These are phyloP conservation scores for Drosophila quinaria DNA, from an alignment of 2,888 invertebrate genomes.

Conservation along the genomic window DNA sequence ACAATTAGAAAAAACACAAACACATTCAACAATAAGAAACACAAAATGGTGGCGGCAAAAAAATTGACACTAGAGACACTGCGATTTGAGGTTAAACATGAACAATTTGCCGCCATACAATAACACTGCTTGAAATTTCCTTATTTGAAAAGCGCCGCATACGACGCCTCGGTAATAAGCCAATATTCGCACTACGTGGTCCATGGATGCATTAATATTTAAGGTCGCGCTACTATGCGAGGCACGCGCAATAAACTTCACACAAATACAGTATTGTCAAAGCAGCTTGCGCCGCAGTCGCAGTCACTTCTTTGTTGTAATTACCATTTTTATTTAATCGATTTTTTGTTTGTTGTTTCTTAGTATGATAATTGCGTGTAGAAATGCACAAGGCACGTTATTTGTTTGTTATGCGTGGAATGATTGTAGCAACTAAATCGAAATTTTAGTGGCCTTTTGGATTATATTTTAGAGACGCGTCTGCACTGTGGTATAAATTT, in stretches of 20 bases:
- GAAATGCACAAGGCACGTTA: constrained; percentile 58
- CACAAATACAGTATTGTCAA: constrained; percentile 26
- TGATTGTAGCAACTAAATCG: constrained; percentile 54
- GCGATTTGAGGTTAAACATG: constrained; percentile 67
- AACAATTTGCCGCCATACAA: constrained; percentile 54
- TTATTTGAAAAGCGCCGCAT: constrained; percentile 20
- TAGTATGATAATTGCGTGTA: constrained; percentile 35
- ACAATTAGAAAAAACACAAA: constrained; percentile 48
- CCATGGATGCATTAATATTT: constrained; percentile 45
- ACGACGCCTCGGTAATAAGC: constrained; percentile 1
- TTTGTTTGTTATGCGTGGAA: constrained; percentile 62
- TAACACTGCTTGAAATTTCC: constrained; percentile 49
- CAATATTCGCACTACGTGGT: constrained; percentile 43
- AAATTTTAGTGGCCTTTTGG: constrained; percentile 35
- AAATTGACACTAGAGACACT: constrained; percentile 34
- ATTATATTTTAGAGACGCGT: constrained; percentile 48
- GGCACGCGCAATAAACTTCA: constrained; percentile 71
- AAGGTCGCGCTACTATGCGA: constrained; percentile 34
- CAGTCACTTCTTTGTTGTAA: constrained; percentile 45
- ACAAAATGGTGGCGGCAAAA: constrained; percentile 78
- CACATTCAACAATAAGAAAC: constrained; percentile 30
- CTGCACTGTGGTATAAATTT: constrained; percentile 79
- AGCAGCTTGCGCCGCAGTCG: constrained; percentile 53
- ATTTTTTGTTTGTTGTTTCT: constrained; percentile 54
- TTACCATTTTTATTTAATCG: constrained; percentile 76